phyloP scores from a whole-genome alignment of 2,888 invertebrate species.

The Microctonus brassicae region DNA sequence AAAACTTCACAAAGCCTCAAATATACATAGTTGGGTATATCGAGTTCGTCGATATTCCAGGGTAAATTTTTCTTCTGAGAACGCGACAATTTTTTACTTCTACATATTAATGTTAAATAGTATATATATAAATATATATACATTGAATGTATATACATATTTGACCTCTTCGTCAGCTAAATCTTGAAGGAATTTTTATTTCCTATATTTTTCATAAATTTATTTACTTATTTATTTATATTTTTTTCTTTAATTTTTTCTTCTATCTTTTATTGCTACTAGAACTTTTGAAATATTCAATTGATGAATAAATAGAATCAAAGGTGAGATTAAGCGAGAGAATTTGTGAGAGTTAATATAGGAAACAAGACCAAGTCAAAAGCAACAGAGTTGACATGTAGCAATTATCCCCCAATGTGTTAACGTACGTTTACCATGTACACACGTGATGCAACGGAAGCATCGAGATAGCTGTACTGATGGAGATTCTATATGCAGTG shows the following conservation, averaged over 20 bases:
- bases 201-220: too few species aligned
- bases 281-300: too few species aligned
- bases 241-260: too few species aligned
- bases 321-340: background rate
- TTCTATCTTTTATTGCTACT: too few species aligned
- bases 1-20: conserved; percentile 35
- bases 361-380: background rate
- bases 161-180: too few species aligned
- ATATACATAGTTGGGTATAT: conserved; percentile 19
- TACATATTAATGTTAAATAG: too few species aligned
- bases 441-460: conserved; percentile 43
- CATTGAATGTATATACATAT: too few species aligned
- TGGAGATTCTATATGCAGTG: conserved; percentile 21
- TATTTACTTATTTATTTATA: too few species aligned
- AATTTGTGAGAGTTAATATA: background rate
- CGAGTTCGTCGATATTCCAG: conserved; percentile 2
- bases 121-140: too few species aligned
- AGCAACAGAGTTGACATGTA: background rate
- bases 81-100: background rate
- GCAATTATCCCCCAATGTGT: conserved; percentile 32
- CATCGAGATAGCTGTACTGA: conserved; percentile 41
- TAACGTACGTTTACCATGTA: conserved; percentile 21
- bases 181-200: too few species aligned
- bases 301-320: too few species aligned
- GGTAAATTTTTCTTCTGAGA: background rate